These are phyloP conservation scores for Schlechtendalia chinensis DNA, from an alignment of 1,140 invertebrate genomes.

Conservation along the genomic window DNA sequence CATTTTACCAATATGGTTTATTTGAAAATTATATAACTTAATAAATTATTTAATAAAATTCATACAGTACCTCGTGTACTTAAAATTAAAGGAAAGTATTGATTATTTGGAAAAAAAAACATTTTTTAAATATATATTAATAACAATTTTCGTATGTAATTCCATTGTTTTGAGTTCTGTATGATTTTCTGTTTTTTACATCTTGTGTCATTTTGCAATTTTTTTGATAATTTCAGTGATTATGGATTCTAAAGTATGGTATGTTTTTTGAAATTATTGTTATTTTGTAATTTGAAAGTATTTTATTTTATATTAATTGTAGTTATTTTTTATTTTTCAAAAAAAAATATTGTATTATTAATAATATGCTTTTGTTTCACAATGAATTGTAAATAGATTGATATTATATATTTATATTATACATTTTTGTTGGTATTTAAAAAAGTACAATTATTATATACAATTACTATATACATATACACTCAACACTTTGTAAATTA, in stretches of 20 bases:
- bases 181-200: neutral
- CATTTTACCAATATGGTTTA: neutral
- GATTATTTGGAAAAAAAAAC: neutral
- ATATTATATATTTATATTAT: no score
- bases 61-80: neutral
- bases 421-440: neutral
- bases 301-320: constrained; percentile 18
- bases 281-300: constrained; percentile 27
- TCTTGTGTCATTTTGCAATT: neutral
- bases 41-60: neutral
- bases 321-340: constrained; percentile 15
- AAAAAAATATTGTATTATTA: constrained; percentile 10
- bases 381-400: neutral
- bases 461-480: neutral
- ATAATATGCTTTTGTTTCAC: constrained; percentile 8
- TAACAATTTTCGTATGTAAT: no score
- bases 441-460: neutral
- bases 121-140: neutral
- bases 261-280: constrained; percentile 22
- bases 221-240: neutral
- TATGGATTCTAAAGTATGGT: constrained; percentile 1
- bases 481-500: no score
- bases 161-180: neutral
- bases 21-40: neutral
- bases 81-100: no score